Evolutionary conservation across 2,797 vertebrate genomes (phyloP), one percentile per base, ranked within the genome.

Genomic region (Toxotes lorentzi): DNA sequence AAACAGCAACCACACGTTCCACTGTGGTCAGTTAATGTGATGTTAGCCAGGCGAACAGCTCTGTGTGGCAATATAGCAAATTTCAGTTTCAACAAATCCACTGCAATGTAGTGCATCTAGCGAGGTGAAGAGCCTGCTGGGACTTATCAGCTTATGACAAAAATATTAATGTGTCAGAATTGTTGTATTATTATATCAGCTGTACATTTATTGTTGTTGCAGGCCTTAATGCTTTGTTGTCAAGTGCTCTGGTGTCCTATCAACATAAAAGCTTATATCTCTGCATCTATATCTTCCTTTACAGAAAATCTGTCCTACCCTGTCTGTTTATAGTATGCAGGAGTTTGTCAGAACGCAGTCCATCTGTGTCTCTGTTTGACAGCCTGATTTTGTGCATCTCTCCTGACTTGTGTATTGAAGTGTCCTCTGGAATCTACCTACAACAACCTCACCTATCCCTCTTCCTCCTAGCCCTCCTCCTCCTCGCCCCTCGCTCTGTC

Each of bases 391-490:
- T 65, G 76, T 62, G 63, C 60, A 59, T 76, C 68, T 60, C 69
- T 54, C 60, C 51, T 30, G 70, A 65, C 58, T 23, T 66, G 48
- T 41, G 38, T 83, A 75, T 71, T 60, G 50, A 78, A 81, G 79
- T 71, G 87, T 86, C 84, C 83, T 87, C 80, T 82, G 75, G 56
- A 84, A 83, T 79, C 76, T 64, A 85, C 73, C 82, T 86, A 59
- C 62, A 67, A 60, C 76, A 74, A 61, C 76, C 80, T 81, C 75
- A 81, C 90, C 82, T 86, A 79, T 88, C 67, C 48, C 65, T n/a
- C 67, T 8, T 88, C 64, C 53, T 65, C n/a, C 34, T 17, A 30
- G 54, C 9, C 45, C 23, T 21, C 54, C 61, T 67, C 66, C 76
- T 68, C 70, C 40, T 43, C 54, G 21, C 27, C 50, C 56, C 61